phyloP scores from a whole-genome alignment of 2,113 vertebrate genomes.

The Riparia riparia region DNA sequence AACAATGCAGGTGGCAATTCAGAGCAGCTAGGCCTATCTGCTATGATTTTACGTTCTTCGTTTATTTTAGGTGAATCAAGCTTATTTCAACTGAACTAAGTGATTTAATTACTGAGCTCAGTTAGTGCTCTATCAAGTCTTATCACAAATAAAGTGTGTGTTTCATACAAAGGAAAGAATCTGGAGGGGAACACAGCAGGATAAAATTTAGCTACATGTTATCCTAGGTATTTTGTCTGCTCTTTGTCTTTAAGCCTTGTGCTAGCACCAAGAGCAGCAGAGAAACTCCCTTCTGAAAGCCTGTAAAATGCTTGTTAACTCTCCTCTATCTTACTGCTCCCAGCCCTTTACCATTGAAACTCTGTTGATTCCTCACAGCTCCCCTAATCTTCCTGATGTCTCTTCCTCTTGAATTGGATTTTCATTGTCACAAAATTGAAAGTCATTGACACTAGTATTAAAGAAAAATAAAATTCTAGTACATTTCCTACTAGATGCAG shows the following conservation, averaged over 20 bases:
- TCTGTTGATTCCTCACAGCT: not conserved
- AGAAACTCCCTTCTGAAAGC: not conserved
- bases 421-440: not conserved
- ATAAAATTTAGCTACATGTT: not conserved
- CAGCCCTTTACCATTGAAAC: not conserved
- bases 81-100: not conserved
- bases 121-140: not conserved
- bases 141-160: not conserved
- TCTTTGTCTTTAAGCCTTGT: not conserved
- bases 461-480: not conserved
- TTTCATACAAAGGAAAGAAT: not conserved
- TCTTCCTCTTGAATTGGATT: not conserved
- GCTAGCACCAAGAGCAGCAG: not conserved
- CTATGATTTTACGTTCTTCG: not conserved
- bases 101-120: not conserved
- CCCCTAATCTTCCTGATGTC: not conserved
- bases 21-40: not conserved
- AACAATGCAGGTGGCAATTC: not conserved
- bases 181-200: not conserved
- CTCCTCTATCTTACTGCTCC: not conserved
- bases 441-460: accelerated
- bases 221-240: not conserved
- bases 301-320: not conserved
- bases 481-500: not conserved
- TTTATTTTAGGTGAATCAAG: not conserved